phyloP scores from a whole-genome alignment of 2,888 invertebrate genomes.

The Archips xylosteana region DNA sequence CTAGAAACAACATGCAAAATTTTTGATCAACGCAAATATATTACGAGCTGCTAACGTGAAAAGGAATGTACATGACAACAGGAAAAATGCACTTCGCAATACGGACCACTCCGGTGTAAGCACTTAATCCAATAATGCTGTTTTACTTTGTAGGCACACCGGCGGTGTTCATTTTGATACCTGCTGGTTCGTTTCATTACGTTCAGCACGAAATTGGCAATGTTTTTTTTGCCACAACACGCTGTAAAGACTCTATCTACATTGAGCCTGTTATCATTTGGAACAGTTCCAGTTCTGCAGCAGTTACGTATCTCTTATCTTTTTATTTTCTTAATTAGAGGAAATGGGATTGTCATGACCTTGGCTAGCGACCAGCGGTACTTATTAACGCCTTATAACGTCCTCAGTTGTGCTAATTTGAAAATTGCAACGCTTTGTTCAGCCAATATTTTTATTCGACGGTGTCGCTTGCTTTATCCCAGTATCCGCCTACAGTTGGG shows the following conservation, averaged over 20 bases:
- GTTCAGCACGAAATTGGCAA: slow-evolving; percentile 16
- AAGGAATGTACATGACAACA: slow-evolving; percentile 5
- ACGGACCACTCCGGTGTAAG: slow-evolving; percentile 29
- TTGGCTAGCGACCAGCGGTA: slow-evolving; percentile 37
- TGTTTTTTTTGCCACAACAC: slow-evolving; percentile 48
- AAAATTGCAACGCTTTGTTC: not conserved
- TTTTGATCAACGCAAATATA: slow-evolving; percentile 17
- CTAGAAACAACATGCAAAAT: slow-evolving; percentile 1
- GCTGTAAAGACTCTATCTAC: slow-evolving; percentile 46
- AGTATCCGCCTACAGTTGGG: not conserved
- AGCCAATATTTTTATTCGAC: not conserved
- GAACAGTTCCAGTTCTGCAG: slow-evolving; percentile 45
- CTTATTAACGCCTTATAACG: slow-evolving; percentile 34
- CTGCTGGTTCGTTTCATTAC: slow-evolving; percentile 21
- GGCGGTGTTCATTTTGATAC: slow-evolving; percentile 33
- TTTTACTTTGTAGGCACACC: slow-evolving; percentile 34
- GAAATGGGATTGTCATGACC: slow-evolving; percentile 41
- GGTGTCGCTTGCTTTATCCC: not conserved
- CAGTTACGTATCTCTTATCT: slow-evolving; percentile 42
- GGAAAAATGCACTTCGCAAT: slow-evolving; percentile 32
- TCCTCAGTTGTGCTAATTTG: slow-evolving; percentile 22
- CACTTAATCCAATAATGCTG: slow-evolving; percentile 42
- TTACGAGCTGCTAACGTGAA: slow-evolving; percentile 17
- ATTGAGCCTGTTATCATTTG: slow-evolving; percentile 49
- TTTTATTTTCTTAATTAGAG: slow-evolving; percentile 44